These are phyloP conservation scores for Blastobasis adustella DNA, from an alignment of 2,888 invertebrate species.

Conservation along the genomic window DNA sequence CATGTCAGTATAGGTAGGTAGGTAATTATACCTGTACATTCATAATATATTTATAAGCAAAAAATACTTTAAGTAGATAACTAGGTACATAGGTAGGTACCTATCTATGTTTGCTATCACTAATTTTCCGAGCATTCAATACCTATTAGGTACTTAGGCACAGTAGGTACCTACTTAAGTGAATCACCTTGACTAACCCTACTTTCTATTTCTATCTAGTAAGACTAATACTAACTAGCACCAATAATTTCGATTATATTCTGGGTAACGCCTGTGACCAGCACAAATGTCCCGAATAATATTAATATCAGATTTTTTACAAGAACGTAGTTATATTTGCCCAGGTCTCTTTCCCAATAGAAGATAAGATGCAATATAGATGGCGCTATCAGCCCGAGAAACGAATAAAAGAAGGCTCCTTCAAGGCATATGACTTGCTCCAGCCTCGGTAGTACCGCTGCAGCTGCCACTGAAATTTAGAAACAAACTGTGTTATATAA, in stretches of 20 bases:
- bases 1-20: too few species aligned
- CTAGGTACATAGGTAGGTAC: too few species aligned
- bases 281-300: slow-evolving; percentile 77
- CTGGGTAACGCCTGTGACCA: slow-evolving; percentile 77
- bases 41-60: too few species aligned
- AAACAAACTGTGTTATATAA: too few species aligned
- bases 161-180: too few species aligned
- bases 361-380: slow-evolving; percentile 82
- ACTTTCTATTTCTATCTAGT: neutral
- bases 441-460: slow-evolving; percentile 49
- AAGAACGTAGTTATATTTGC: slow-evolving; percentile 79
- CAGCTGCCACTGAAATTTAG: slow-evolving; percentile 49
- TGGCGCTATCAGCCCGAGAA: slow-evolving; percentile 84
- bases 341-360: slow-evolving; percentile 80
- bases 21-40: too few species aligned
- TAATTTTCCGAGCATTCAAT: too few species aligned
- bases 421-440: slow-evolving; percentile 67
- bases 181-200: neutral
- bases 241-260: slow-evolving; percentile 58
- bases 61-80: too few species aligned
- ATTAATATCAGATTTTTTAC: slow-evolving; percentile 78
- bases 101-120: too few species aligned
- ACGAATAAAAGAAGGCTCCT: slow-evolving; percentile 78
- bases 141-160: too few species aligned
- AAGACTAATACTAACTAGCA: slow-evolving; percentile 13